phyloP scores from a whole-genome alignment of 2,113 vertebrate species.

The Ochotona curzoniae region DNA sequence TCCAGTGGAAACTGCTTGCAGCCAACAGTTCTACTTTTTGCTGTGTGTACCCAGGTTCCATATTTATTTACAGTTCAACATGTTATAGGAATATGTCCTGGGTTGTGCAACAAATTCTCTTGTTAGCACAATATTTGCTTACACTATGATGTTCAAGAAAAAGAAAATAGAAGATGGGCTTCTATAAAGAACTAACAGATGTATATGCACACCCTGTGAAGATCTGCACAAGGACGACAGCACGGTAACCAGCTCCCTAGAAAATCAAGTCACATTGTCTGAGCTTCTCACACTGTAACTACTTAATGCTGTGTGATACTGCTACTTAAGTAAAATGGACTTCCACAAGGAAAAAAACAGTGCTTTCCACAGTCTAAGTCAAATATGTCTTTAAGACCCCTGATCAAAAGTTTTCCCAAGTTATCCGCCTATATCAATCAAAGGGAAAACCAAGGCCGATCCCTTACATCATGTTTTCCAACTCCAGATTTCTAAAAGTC shows the following conservation, averaged over 20 bases:
- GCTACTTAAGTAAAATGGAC: neutral
- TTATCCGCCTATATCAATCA: neutral
- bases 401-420: neutral
- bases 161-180: neutral
- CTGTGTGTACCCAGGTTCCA: neutral
- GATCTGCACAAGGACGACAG: neutral
- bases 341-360: neutral
- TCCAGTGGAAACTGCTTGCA: neutral
- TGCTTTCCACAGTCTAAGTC: neutral
- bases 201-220: neutral
- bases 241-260: neutral
- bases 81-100: neutral
- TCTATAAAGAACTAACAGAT: neutral
- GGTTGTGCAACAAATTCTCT: neutral
- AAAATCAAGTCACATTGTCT: neutral
- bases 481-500: slow-evolving; percentile 10
- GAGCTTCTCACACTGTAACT: neutral
- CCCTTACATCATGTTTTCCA: neutral
- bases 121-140: neutral
- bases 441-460: neutral
- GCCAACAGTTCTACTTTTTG: neutral
- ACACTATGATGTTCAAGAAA: neutral
- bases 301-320: neutral
- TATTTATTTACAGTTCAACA: neutral
- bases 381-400: neutral